Conservation (phyloP, 1,140 invertebrate genomes). For the Patella vulgata region DNA sequence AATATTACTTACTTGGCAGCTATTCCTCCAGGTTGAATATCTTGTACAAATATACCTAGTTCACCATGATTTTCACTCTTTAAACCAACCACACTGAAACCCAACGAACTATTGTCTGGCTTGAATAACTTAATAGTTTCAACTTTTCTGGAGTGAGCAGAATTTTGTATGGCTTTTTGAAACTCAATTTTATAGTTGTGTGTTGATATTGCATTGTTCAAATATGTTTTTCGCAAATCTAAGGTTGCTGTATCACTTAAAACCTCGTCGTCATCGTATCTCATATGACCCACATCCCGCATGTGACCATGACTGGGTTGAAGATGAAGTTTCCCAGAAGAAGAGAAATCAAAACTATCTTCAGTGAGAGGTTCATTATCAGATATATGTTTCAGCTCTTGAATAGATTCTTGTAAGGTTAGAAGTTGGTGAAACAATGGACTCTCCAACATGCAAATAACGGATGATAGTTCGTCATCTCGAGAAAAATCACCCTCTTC, state of each 20-base stretch:
- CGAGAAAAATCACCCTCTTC: conserved; percentile 76
- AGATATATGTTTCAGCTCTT: conserved; percentile 54
- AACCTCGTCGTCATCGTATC: conserved; percentile 23
- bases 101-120: conserved; percentile 78
- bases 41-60: conserved; percentile 81
- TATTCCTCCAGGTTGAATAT: conserved; percentile 79
- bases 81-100: conserved; percentile 81
- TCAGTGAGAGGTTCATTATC: conserved; percentile 42
- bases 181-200: conserved; percentile 69
- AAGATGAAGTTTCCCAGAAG: conserved; percentile 49
- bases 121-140: conserved; percentile 74
- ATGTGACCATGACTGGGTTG: conserved; percentile 30
- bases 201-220: conserved; percentile 37
- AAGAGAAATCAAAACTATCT: conserved; percentile 53
- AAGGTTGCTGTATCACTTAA: conserved; percentile 34
- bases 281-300: too few species aligned
- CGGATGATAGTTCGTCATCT: conserved; percentile 85
- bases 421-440: conserved; percentile 91
- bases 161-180: conserved; percentile 73
- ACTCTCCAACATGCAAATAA: conserved; percentile 89
- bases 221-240: conserved; percentile 24
- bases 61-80: conserved; percentile 75
- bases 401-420: conserved; percentile 74
- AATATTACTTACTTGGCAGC: conserved; percentile 78
- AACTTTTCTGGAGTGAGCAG: conserved; percentile 75